A percentile compares a stretch with the other conserved stretches of the same genome.
These are phyloP conservation scores for Stenotaenia linearis DNA, from an alignment of 2,888 invertebrate genomes.

Conservation along the genomic window DNA sequence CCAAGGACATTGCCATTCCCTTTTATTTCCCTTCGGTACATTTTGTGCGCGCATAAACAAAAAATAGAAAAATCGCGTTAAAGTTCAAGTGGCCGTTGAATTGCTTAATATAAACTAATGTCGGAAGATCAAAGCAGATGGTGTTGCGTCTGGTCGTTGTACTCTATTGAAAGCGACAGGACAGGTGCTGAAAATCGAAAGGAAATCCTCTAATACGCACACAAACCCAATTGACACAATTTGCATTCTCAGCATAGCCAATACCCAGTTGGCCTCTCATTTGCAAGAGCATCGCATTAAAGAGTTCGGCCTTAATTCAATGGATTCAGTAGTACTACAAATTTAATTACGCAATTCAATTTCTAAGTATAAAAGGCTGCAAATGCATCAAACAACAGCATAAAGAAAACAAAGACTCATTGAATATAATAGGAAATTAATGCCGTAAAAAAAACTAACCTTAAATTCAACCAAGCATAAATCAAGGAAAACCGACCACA, in stretches of 20 bases:
- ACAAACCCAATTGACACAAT: not conserved
- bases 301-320: not conserved
- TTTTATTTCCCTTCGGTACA: not conserved
- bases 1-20: not conserved
- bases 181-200: not conserved
- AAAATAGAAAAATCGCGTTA: not conserved
- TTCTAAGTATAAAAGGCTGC: not conserved
- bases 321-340: not conserved
- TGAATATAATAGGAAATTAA: not conserved
- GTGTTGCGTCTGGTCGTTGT: not conserved
- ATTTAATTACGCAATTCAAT: not conserved
- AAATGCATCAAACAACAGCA: not conserved
- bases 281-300: not conserved
- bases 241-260: not conserved
- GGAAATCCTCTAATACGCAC: not conserved
- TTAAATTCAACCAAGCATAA: not conserved
- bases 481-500: not conserved
- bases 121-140: not conserved
- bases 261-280: not conserved
- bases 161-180: not conserved
- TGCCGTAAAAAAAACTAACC: not conserved
- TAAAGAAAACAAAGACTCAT: not conserved
- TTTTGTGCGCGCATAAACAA: not conserved
- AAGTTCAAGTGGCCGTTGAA: not conserved
- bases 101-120: not conserved